Conservation (phyloP, 2,113 vertebrate species). For the Oreochromis spilurus region DNA sequence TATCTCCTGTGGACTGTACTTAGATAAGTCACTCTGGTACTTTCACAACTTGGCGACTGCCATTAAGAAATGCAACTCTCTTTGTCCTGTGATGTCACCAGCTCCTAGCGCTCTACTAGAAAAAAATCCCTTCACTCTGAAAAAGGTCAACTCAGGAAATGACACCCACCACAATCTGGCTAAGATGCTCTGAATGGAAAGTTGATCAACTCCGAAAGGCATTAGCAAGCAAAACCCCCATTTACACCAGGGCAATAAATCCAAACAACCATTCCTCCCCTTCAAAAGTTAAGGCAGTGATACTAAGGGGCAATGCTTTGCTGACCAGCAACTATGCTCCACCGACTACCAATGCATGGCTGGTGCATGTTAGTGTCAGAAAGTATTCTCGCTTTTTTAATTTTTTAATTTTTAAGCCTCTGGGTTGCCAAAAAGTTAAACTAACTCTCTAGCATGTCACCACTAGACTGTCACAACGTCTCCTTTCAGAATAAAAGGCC, state of each 20-base stretch:
- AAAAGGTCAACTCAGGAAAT: neutral
- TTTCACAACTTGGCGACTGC: neutral
- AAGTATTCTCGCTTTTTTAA: neutral
- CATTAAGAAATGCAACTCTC: neutral
- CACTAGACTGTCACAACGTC: neutral
- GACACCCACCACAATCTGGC: neutral
- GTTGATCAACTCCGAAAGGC: neutral
- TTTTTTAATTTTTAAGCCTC: neutral
- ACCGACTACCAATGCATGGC: neutral
- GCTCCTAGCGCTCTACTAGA: neutral
- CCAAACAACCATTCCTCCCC: neutral
- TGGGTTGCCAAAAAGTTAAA: neutral
- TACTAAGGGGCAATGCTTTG: neutral
- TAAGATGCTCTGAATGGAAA: neutral
- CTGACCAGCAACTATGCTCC: neutral
- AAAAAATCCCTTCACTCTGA: neutral
- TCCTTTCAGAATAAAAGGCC: constrained; percentile 33
- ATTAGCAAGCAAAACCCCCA: neutral
- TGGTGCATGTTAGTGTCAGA: neutral
- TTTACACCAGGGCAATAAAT: neutral
- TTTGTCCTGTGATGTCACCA: constrained; percentile 17
- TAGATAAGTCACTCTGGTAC: neutral
- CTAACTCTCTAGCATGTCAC: neutral
- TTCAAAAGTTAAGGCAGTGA: constrained; percentile 46
- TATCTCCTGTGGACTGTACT: neutral